Base-by-base conservation (phyloP, 2,797 vertebrate species). In the Rhinophrynus dorsalis region DNA sequence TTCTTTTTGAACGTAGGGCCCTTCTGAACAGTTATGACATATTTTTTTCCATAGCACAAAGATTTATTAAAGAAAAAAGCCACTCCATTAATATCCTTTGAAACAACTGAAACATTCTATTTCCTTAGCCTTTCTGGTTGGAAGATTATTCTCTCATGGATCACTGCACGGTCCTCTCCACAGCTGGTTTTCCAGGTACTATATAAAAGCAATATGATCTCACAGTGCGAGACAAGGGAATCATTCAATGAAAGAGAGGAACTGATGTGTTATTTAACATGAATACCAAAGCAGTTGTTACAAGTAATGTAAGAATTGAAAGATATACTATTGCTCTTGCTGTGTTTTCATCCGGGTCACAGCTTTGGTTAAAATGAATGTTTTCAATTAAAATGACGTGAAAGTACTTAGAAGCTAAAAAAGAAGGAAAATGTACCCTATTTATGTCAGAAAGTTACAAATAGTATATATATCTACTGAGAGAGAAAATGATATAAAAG, bases 201-300 rank as follows among this genome's bases (percentile, higher is more conserved):
- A 2, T 76, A 72, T 65, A 72, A 58, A 42, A 21, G 8, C 1
- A 1, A 32, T 70, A 68, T 63, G 38, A 37, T 78, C 52, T 72
- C 33, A 47, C 12, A 6, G 3, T 0, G 0, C 20, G 51, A 64
- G 52, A 72, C 68, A 5, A 70, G 64, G 73, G 61, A 80, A 48
- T 79, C 71, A 64, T 40, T 75, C 55, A 35, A 38, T 27, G n/a
- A 23, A 69, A 33, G 17, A 17, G 35, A 45, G 24, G 51, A 64
- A 47, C 60, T 55, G 51, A 72, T 40, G 15, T 56, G 77, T 74
- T 75, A 68, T 78, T 74, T 35, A 74, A 57, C 68, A 59, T 68
- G 74, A 77, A 57, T 76, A 72, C 51, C 77, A 77, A 76, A 65
- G 30, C 56, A 32, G 23, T 57, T 30, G 32, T 9, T 40, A 38